Evolutionary conservation across 2,113 vertebrate genomes (phyloP), one percentile per base, ranked within the genome.

Genomic region (Panthera tigris): DNA sequence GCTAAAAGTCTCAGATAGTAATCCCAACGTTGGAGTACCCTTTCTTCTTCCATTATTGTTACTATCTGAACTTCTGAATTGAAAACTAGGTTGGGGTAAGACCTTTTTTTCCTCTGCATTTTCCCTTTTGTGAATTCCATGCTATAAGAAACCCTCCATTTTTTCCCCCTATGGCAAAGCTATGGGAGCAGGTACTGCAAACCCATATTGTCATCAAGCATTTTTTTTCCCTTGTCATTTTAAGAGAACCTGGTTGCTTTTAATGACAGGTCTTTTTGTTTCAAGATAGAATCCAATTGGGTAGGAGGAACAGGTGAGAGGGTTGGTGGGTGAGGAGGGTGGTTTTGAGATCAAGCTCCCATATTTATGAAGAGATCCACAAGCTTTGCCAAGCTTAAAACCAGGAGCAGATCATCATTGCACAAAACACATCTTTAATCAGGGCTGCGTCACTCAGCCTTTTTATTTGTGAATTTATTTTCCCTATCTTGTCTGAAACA

Each of bases 161-260:
- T 78, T 81, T 48, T 48, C 98, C 98, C 95, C 96, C 94, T 98
- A 97, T 93, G 98, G 98, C 98, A 99, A 99, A 99, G 98, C 98
- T 99, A 99, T 98, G 99, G 98, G 98, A 99, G 98, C 98, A 98
- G 92, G 92, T 94, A 97, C 11, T 98, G 98, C 98, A 98, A 98
- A 98, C 99, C 99, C 99, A 99, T 99, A 98, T 99, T 99, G 99
- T 99, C 99, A 99, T 98, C 95, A 98, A 98, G 97, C 98, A 98
- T 97, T 98, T 96, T 98, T 96, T 36, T 97, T 92, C 97, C 96
- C 97, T 96, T 39, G 71, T 97, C 98, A 97, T 71, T 97, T 98
- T 98, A 98, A 97, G 98, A 98, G 97, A 98, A 98, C 97, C 96
- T 98, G 93, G 94, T 96, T 98, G 98, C 97, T 98, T 98, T 99